Conservation (phyloP, 2,113 vertebrate species). For the Ailuropoda melanoleuca region DNA sequence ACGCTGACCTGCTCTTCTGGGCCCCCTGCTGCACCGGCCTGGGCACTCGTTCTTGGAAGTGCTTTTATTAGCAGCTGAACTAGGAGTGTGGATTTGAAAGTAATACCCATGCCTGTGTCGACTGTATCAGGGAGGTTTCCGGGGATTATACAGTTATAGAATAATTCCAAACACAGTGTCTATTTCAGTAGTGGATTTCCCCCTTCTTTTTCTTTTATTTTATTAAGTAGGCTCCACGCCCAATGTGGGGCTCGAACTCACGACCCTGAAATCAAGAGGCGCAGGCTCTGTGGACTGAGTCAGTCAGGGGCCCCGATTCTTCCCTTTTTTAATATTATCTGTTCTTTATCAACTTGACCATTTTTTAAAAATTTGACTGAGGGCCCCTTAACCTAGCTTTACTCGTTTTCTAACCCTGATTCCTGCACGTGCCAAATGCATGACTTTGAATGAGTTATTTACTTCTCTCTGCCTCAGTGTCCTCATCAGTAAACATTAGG, state of each 20-base stretch:
- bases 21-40: not conserved
- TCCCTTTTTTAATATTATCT: not conserved
- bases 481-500: not conserved
- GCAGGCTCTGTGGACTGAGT: not conserved
- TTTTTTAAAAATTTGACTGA: not conserved
- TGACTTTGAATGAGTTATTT: constrained; percentile 1
- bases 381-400: not conserved
- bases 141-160: not conserved
- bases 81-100: constrained; percentile 6
- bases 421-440: not conserved
- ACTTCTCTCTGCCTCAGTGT: not conserved
- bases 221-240: not conserved
- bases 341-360: not conserved
- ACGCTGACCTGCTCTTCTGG: not conserved
- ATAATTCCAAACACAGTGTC: not conserved
- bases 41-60: not conserved
- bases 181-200: not conserved
- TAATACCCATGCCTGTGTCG: not conserved
- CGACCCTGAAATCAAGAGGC: not conserved
- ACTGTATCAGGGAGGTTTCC: not conserved
- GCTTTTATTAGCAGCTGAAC: not conserved
- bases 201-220: not conserved
- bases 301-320: not conserved
- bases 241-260: not conserved
- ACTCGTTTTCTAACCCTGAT: not conserved